phyloP scores from a whole-genome alignment of 2,888 invertebrate genomes.

The Synanthedon andrenaeformis region DNA sequence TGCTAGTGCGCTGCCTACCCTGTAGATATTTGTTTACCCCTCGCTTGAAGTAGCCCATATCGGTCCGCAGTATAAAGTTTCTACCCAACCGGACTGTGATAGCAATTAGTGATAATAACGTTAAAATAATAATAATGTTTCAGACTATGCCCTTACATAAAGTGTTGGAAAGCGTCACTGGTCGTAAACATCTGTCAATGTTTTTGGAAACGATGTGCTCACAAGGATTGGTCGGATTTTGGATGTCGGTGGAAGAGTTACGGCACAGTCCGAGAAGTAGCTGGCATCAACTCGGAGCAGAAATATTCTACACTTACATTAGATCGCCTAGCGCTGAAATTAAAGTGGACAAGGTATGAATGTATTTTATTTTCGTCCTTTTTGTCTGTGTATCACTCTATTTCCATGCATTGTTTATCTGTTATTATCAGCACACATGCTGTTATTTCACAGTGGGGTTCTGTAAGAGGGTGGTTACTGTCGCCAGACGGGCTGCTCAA shows the following conservation, averaged over 20 bases:
- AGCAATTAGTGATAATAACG: too few species aligned
- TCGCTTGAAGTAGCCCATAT: too few species aligned
- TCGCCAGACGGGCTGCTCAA: too few species aligned
- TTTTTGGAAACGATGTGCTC: constrained; percentile 87
- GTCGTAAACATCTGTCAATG: constrained; percentile 82
- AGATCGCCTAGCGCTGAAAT: constrained; percentile 84
- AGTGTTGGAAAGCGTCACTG: constrained; percentile 82
- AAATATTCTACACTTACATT: constrained; percentile 91
- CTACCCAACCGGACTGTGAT: too few species aligned
- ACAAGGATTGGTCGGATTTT: constrained; percentile 87
- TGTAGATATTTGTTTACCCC: too few species aligned
- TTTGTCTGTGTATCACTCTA: too few species aligned
- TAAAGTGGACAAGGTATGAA: constrained; percentile 78
- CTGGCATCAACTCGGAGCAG: constrained; percentile 90
- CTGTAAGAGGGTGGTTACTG: too few species aligned
- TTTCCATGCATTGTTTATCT: too few species aligned
- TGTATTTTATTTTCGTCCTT: background rate
- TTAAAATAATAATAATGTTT: constrained; percentile 19
- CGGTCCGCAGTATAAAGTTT: too few species aligned
- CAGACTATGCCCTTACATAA: constrained; percentile 79
- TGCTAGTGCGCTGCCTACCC: too few species aligned
- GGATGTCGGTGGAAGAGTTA: constrained; percentile 88
- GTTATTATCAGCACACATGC: too few species aligned
- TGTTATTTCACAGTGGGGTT: too few species aligned
- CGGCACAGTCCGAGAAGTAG: constrained; percentile 79